Percentiles rank a stretch among this genome's conserved stretches.
Evolutionary conservation across 2,113 vertebrate species (phyloP).

Genomic region (Tauraco erythrolophus): DNA sequence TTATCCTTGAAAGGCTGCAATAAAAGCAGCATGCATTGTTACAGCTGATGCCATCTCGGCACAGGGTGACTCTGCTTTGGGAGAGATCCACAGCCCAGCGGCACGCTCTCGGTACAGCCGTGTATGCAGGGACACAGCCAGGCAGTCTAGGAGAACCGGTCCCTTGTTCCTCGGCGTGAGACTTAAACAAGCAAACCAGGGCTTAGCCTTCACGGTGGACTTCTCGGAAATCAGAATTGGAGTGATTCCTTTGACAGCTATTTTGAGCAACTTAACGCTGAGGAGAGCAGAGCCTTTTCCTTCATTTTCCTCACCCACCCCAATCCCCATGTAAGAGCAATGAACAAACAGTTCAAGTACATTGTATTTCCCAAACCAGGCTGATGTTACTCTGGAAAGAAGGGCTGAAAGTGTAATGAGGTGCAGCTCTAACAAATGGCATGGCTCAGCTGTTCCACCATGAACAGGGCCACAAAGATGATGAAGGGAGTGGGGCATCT

Average conservation of each 20-base stretch:
- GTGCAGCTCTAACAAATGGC: neutral
- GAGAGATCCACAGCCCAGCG: too few species aligned
- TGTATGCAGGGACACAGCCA: neutral
- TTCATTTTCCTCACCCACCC: neutral
- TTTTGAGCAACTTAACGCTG: neutral
- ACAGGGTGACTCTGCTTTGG: neutral
- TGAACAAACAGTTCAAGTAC: neutral
- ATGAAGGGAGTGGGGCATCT: too few species aligned
- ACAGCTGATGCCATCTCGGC: neutral
- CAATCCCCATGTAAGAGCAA: neutral
- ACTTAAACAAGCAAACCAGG: neutral
- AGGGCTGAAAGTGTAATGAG: neutral
- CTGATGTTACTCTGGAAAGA: neutral
- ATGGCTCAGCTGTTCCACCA: neutral
- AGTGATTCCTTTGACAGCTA: neutral
- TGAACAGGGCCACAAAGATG: too few species aligned
- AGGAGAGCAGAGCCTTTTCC: neutral
- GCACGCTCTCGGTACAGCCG: accelerated
- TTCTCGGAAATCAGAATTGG: neutral
- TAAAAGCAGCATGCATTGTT: neutral
- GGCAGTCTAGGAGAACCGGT: neutral
- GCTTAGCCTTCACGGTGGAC: neutral
- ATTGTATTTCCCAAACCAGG: neutral
- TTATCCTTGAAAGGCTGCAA: neutral
- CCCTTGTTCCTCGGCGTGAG: neutral